These are phyloP conservation scores for Mormyrus hasselquistii DNA, from an alignment of 2,797 vertebrate genomes.

Conservation along the genomic window DNA sequence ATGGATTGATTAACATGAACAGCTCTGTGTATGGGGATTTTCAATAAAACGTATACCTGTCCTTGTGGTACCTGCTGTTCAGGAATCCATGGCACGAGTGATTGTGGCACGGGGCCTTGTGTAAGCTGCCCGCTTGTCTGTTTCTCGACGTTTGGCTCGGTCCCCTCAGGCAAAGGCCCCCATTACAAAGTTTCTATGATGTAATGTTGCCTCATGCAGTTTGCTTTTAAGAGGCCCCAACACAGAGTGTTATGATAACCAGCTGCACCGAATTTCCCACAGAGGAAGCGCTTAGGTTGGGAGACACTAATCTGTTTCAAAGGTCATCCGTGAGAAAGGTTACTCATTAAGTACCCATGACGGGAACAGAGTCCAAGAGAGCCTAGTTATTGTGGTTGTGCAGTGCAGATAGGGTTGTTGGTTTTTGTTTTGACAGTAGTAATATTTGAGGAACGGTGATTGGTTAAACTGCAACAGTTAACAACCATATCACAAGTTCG, in stretches of 20 bases:
- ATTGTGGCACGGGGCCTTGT: neutral
- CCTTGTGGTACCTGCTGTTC: neutral
- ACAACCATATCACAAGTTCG: neutral
- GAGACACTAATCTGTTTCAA: neutral
- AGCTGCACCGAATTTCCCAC: neutral
- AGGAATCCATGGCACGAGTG: neutral
- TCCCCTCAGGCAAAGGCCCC: neutral
- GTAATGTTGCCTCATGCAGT: slow-evolving; percentile 6
- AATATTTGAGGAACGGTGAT: neutral
- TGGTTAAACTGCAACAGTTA: neutral
- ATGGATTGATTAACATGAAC: neutral
- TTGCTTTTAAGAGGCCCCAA: neutral
- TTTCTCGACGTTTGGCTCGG: neutral
- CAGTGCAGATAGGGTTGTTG: neutral
- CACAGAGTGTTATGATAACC: neutral
- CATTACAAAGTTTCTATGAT: slow-evolving; percentile 1
- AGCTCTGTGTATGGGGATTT: neutral
- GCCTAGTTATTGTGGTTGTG: neutral
- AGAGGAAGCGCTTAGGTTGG: neutral
- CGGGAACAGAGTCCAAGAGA: neutral
- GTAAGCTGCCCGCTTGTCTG: neutral
- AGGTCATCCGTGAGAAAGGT: neutral
- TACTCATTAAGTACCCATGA: neutral
- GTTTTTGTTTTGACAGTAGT: neutral
- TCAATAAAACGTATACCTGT: neutral